A percentile compares a stretch with the other conserved stretches of the same genome.
These are phyloP conservation scores for Hyla sarda DNA, from an alignment of 2,113 vertebrate species.

Conservation along the genomic window DNA sequence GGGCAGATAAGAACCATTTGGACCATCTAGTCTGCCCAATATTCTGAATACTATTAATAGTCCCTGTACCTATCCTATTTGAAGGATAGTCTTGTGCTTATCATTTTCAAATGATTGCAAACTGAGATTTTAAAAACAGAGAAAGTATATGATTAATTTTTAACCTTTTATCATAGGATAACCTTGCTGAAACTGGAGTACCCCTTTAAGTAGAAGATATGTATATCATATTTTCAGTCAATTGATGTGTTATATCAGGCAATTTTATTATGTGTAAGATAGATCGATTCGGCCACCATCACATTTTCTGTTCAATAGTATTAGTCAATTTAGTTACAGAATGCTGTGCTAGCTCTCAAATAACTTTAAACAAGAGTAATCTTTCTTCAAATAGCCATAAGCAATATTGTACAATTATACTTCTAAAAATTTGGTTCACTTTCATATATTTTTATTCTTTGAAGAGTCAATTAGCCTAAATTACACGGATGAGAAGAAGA, in stretches of 20 bases:
- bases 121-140: no score
- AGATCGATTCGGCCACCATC: neutral
- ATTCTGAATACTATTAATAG: no score
- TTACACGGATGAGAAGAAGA: constrained; percentile 12
- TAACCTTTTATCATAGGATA: no score
- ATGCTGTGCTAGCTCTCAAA: no score
- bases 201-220: neutral
- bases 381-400: constrained; percentile 12
- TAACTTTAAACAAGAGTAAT: neutral
- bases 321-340: neutral
- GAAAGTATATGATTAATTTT: no score
- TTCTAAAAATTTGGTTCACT: constrained; percentile 16
- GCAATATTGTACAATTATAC: constrained; percentile 17
- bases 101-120: no score
- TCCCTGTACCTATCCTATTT: no score
- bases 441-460: constrained; percentile 33
- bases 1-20: no score
- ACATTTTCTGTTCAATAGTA: neutral
- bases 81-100: no score
- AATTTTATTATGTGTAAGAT: neutral
- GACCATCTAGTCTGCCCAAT: no score
- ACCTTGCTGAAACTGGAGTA: no score
- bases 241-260: neutral
- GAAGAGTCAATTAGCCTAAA: constrained; percentile 31
- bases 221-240: neutral